These are phyloP conservation scores for Elanus axillaris DNA, from an alignment of 2,113 vertebrate genomes.

Conservation along the genomic window DNA sequence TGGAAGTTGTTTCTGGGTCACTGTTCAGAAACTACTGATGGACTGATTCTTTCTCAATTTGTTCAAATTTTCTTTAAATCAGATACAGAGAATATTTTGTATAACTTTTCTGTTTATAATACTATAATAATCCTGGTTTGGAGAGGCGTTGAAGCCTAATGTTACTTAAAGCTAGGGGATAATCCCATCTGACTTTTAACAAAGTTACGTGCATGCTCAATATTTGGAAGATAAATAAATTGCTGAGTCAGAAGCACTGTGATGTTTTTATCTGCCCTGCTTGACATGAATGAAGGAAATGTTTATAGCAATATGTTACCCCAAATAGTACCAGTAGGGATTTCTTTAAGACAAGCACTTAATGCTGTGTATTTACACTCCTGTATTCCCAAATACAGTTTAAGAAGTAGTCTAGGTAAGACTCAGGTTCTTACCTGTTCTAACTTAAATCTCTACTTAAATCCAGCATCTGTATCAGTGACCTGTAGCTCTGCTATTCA, in stretches of 20 bases:
- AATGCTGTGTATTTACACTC: neutral
- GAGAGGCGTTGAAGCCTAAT: neutral
- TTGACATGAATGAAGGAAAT: neutral
- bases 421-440: neutral
- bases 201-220: neutral
- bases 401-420: neutral
- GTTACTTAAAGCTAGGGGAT: neutral
- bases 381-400: neutral
- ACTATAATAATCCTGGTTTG: neutral
- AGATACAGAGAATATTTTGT: neutral
- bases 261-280: neutral
- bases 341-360: neutral
- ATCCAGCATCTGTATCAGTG: neutral
- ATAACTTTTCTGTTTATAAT: neutral
- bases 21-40: neutral
- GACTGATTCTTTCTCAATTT: neutral
- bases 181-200: neutral
- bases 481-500: neutral
- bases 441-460: neutral
- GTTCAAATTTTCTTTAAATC: neutral
- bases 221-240: neutral
- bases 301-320: neutral
- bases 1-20: neutral
- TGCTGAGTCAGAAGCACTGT: neutral
- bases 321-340: neutral